Evolutionary conservation across 2,888 invertebrate species (phyloP).

Genomic region (Orchestes rusci): DNA sequence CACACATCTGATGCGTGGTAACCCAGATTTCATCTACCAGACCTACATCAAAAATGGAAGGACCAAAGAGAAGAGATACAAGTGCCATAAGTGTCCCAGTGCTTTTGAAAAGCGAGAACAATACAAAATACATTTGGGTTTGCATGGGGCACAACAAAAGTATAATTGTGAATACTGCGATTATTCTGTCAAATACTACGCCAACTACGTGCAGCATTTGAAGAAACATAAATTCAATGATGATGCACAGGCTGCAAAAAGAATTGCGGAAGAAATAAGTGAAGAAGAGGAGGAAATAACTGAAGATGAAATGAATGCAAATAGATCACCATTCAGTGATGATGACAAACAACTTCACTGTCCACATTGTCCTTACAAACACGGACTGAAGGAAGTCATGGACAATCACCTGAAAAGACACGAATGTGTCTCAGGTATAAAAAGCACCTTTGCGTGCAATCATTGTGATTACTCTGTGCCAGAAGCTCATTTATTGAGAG

Average conservation of each 20-base stretch:
- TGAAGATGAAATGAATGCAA: constrained; percentile 46
- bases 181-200: constrained; percentile 81
- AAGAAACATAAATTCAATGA: constrained; percentile 70
- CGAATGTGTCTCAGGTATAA: constrained; percentile 51
- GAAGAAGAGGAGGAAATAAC: constrained; percentile 42
- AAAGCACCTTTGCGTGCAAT: constrained; percentile 61
- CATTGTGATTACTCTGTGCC: constrained; percentile 77
- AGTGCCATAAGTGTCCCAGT: constrained; percentile 80
- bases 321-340: constrained; percentile 37
- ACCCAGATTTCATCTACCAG: constrained; percentile 70
- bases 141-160: constrained; percentile 77
- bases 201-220: constrained; percentile 75
- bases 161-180: constrained; percentile 80
- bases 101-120: constrained; percentile 81
- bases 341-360: constrained; percentile 46
- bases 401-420: constrained; percentile 72
- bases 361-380: constrained; percentile 73
- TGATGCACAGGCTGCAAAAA: constrained; percentile 55
- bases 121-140: constrained; percentile 71
- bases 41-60: constrained; percentile 67
- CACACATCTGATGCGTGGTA: constrained; percentile 57
- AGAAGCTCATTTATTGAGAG: constrained; percentile 65
- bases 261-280: constrained; percentile 48
- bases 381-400: constrained; percentile 63
- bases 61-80: constrained; percentile 69